Percentiles rank a stretch among this genome's conserved stretches.
Evolutionary conservation across 92 coral and sea anemone genomes (phyloP).

Genomic region (Hydrozoanthus gracilis): DNA sequence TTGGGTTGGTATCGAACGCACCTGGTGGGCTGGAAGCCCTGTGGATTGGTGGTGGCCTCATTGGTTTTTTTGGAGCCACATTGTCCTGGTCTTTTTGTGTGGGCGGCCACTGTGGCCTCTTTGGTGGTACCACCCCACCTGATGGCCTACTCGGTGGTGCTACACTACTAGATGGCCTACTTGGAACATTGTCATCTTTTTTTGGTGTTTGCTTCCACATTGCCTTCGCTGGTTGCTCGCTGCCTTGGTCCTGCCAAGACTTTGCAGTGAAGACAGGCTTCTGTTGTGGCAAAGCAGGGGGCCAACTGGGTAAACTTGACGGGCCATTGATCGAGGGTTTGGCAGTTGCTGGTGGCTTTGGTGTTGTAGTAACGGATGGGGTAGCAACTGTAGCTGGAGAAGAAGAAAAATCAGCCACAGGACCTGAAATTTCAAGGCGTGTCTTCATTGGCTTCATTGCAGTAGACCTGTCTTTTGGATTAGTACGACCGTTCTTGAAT

Average conservation of each 20-base stretch:
- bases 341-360: conserved; percentile 16
- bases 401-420: neutral
- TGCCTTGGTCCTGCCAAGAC: conserved; percentile 29
- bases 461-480: neutral
- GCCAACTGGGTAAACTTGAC: conserved; percentile 18
- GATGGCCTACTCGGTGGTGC: conserved; percentile 31
- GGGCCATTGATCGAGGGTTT: conserved; percentile 20
- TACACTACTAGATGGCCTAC: conserved; percentile 33
- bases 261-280: conserved; percentile 33
- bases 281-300: conserved; percentile 11
- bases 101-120: conserved; percentile 45
- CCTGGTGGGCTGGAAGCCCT: conserved; percentile 41
- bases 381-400: conserved; percentile 14
- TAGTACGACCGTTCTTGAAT: neutral
- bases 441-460: neutral
- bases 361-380: conserved; percentile 18
- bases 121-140: conserved; percentile 13
- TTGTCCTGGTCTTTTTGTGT: neutral
- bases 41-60: conserved; percentile 2
- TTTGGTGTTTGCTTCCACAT: conserved; percentile 34
- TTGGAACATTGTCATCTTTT: conserved; percentile 20
- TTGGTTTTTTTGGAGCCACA: conserved; percentile 7
- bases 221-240: conserved; percentile 25
- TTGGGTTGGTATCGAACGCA: conserved; percentile 16
- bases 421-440: conserved; percentile 36